Evolutionary conservation across 2,113 vertebrate genomes (phyloP).

Genomic region (Fulica atra): DNA sequence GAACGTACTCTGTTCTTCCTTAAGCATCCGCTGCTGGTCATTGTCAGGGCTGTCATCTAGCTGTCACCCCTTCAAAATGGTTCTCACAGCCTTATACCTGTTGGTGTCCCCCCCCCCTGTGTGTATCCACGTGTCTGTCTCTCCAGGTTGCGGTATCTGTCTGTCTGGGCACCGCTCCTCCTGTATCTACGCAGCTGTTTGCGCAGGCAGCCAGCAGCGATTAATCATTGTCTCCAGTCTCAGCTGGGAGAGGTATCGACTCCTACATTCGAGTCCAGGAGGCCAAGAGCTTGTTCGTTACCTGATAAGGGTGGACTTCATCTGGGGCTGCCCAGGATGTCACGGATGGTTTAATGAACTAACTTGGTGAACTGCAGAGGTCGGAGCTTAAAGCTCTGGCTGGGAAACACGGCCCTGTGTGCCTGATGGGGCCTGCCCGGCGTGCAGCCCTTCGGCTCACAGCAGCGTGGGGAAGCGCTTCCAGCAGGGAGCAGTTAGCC

Average conservation of each 20-base stretch:
- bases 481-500: fast-evolving
- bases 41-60: neutral
- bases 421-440: neutral
- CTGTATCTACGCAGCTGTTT: constrained; percentile 16
- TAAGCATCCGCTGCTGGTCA: neutral
- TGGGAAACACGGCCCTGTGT: neutral
- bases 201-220: constrained; percentile 31
- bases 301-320: neutral
- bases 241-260: constrained; percentile 18
- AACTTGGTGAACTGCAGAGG: neutral
- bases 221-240: constrained; percentile 19
- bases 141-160: neutral
- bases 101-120: neutral
- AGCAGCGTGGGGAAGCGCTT: neutral
- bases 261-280: neutral
- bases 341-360: neutral
- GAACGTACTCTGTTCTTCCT: neutral
- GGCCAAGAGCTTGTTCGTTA: neutral
- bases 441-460: neutral
- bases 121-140: neutral
- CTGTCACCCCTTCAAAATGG: neutral
- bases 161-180: neutral
- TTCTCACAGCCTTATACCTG: neutral
- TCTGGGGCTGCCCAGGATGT: neutral
- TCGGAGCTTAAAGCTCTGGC: neutral